Evolutionary conservation across 2,113 vertebrate genomes (phyloP).

Genomic region (Isurus oxyrinchus): DNA sequence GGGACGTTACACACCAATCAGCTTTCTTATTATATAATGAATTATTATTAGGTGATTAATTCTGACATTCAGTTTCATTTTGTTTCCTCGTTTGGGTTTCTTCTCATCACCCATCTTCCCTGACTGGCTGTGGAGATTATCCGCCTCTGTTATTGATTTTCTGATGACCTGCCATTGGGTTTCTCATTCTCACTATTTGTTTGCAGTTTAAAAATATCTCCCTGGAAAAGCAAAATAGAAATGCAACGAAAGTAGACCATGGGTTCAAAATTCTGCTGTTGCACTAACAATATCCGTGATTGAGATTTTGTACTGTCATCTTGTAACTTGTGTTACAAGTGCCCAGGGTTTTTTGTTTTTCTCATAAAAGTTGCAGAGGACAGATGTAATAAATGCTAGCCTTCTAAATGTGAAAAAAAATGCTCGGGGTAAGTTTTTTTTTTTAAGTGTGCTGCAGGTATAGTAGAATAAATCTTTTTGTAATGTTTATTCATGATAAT

Average conservation of each 20-base stretch:
- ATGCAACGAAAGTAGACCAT: background rate
- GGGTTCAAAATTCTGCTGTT: background rate
- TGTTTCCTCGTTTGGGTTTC: background rate
- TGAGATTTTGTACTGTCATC: background rate
- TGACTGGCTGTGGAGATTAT: background rate
- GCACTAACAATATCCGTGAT: background rate
- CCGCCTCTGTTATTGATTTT: background rate
- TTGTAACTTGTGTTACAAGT: background rate
- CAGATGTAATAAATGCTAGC: background rate
- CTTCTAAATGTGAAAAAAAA: background rate
- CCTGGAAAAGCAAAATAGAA: background rate
- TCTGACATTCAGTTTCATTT: background rate
- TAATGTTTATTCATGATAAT: slow-evolving; percentile 14
- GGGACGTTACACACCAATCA: background rate
- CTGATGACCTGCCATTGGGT: background rate
- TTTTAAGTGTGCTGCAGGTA: background rate
- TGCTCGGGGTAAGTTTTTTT: background rate
- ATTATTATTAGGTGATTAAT: background rate
- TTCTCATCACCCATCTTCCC: background rate
- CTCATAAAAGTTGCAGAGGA: background rate
- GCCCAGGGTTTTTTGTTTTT: background rate
- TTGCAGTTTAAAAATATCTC: background rate
- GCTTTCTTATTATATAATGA: background rate
- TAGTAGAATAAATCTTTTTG: background rate
- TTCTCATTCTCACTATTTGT: background rate